Base-by-base conservation (phyloP, 2,113 vertebrate species). In the Hydrolagus affinis region DNA sequence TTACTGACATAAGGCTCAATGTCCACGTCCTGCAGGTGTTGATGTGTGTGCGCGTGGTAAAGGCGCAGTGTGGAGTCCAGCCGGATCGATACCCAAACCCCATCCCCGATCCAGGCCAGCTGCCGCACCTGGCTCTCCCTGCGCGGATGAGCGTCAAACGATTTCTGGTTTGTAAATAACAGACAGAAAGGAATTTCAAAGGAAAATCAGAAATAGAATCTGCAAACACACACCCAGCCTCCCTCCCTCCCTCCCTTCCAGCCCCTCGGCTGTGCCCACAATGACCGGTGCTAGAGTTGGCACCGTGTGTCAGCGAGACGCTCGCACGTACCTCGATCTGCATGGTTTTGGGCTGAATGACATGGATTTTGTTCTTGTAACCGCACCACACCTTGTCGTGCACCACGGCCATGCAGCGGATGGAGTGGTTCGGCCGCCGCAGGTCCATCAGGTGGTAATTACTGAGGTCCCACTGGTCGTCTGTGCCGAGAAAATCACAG, bases 1-100 rank as follows among this genome's bases (percentile, higher is more conserved):
- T 99, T 99, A 94, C 97, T 99, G 95, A 99, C 98, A 0, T 99
- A 99, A 4, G 98, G 98, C 88, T 99, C 98, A 0, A 99, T 99
- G 90, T 99, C 98, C 9, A 99, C 97, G 0, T 99, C 98, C 87
- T 99, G 97, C 69, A 99, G 94, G 86, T 99, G 98, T 87, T 99
- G 98, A 87, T 99, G 96, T 44, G 96, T 99, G 88, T 96, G 96
- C 0, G 98, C 98, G 0, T 99, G 98, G 89, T 98, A 99, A 25
- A 99, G 93, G 85, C 98, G 93, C 88, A 99, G 91, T 0, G 98
- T 99, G 4, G 98, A 99, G 88, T 99, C 98, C 86, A 99, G 89
- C 17, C 98, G 95, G 89, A 99, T 99, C 0, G 98, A 99, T 85
- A 99, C 97, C 98, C 98, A 99, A 0, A 99, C 97, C 0, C 98